phyloP scores from a whole-genome alignment of 2,888 invertebrate genomes.

The Heliothis peltigera region DNA sequence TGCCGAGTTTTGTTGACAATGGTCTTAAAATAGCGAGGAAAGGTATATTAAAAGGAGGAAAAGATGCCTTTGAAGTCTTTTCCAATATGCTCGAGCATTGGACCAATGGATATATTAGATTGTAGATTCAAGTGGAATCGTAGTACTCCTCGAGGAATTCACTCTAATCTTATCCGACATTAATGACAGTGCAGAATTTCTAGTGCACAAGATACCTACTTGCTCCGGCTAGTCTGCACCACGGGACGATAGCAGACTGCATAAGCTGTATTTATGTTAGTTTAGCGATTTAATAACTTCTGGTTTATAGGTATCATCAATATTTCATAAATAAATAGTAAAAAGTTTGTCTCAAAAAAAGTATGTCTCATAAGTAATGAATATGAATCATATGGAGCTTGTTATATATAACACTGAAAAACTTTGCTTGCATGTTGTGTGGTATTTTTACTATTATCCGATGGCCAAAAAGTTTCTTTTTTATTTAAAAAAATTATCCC shows the following conservation, averaged over 20 bases:
- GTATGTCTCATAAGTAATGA: no score
- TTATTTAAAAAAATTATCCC: no score
- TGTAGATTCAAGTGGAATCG: slow-evolving; percentile 5
- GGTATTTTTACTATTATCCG: no score
- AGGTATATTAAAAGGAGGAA: slow-evolving; percentile 8
- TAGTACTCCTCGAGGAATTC: slow-evolving; percentile 8
- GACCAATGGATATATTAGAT: slow-evolving; percentile 10
- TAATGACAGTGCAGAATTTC: slow-evolving; percentile 43
- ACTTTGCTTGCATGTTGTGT: no score
- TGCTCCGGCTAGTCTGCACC: neutral
- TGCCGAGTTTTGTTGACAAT: neutral
- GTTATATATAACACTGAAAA: no score
- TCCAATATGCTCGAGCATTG: neutral
- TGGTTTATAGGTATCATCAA: neutral
- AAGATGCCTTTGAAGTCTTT: slow-evolving; percentile 13
- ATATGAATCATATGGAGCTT: no score
- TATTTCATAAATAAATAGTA: no score
- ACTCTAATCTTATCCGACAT: slow-evolving; percentile 30
- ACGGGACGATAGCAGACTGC: neutral
- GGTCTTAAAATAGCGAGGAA: slow-evolving; percentile 1
- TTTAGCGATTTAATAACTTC: neutral
- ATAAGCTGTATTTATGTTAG: neutral
- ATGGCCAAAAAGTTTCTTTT: no score
- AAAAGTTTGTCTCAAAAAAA: no score
- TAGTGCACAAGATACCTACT: neutral